phyloP scores from a whole-genome alignment of 2,888 invertebrate genomes.

The Oxycera nigricornis region DNA sequence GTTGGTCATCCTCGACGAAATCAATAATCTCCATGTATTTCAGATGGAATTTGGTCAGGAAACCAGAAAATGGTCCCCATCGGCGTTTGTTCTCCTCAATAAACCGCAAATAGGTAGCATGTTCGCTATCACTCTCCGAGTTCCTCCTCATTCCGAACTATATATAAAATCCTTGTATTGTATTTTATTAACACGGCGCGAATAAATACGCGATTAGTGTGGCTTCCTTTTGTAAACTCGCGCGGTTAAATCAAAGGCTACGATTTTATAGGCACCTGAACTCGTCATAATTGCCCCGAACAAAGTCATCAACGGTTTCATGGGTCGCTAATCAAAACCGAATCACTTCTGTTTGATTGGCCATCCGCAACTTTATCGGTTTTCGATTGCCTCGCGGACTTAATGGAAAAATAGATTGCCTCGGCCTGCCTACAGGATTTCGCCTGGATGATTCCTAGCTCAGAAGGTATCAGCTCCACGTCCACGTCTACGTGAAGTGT shows the following conservation, averaged over 20 bases:
- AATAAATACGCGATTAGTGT: not conserved
- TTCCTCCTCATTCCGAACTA: not conserved
- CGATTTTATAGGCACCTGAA: constrained; percentile 30
- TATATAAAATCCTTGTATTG: not conserved
- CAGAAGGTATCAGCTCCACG: too few relatives aligned
- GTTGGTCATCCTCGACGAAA: constrained; percentile 24
- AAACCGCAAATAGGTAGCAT: constrained; percentile 40
- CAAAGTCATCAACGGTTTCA: constrained; percentile 37
- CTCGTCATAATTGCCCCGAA: constrained; percentile 30
- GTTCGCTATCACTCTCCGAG: too few relatives aligned
- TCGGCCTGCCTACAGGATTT: not conserved
- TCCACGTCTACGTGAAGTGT: too few relatives aligned
- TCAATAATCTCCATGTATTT: constrained; percentile 31
- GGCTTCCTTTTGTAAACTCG: not conserved
- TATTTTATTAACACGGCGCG: not conserved
- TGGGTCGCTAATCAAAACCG: constrained; percentile 38
- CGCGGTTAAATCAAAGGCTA: not conserved
- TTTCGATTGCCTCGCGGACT: constrained; percentile 33
- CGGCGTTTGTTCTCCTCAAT: constrained; percentile 35
- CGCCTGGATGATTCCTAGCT: too few relatives aligned
- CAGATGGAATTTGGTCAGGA: constrained; percentile 31
- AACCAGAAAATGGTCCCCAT: constrained; percentile 22
- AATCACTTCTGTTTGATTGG: constrained; percentile 39
- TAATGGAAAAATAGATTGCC: constrained; percentile 23
- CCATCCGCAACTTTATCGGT: constrained; percentile 36